phyloP scores from a whole-genome alignment of 2,888 invertebrate species.

The Xestia c-nigrum region DNA sequence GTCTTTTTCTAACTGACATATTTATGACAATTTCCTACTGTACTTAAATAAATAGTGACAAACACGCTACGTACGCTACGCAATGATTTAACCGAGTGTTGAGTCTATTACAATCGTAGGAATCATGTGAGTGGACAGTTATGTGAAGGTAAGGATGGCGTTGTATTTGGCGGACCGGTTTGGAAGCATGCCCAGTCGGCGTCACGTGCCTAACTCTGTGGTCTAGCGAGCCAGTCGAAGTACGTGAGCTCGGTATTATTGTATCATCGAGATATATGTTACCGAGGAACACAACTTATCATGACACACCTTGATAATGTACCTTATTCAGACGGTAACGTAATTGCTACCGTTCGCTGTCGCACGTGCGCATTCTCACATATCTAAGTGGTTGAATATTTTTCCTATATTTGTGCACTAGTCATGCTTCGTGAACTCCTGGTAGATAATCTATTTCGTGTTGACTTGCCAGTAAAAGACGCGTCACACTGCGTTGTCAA shows the following conservation, averaged over 20 bases:
- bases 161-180: conserved; percentile 70
- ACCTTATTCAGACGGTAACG: conserved; percentile 21
- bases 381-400: conserved; percentile 15
- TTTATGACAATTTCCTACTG: neutral
- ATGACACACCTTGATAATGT: conserved; percentile 20
- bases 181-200: conserved; percentile 77
- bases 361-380: conserved; percentile 46
- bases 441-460: conserved; percentile 10
- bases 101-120: conserved; percentile 58
- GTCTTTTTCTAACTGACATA: neutral
- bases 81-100: conserved; percentile 40
- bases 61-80: conserved; percentile 12
- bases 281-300: conserved; percentile 36
- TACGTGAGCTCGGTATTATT: conserved; percentile 45
- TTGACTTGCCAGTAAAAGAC: conserved; percentile 10
- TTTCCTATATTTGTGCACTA: conserved; percentile 2
- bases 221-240: conserved; percentile 39
- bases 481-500: neutral
- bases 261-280: conserved; percentile 18
- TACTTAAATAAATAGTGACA: conserved; percentile 39
- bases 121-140: conserved; percentile 72
- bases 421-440: conserved; percentile 3
- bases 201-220: conserved; percentile 56
- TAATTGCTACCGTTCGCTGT: conserved; percentile 17
- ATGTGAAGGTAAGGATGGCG: conserved; percentile 70